These are phyloP conservation scores for Megaceryle maxima DNA, from an alignment of 2,113 vertebrate genomes.

Conservation along the genomic window DNA sequence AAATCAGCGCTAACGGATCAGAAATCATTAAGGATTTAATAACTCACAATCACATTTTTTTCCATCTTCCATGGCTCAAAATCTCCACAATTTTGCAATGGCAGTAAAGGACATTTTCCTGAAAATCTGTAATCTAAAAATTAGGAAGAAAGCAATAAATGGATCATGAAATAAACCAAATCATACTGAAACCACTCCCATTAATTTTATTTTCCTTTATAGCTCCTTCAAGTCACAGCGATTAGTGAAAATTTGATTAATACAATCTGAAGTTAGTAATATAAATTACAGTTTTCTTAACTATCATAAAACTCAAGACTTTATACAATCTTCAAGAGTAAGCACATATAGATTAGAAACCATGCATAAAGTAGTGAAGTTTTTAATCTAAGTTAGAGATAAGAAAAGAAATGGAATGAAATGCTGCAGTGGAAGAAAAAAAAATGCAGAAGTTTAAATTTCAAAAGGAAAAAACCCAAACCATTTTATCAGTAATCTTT, in stretches of 20 bases:
- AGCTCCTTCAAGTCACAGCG: neutral
- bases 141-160: conserved; percentile 9
- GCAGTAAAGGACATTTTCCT: conserved; percentile 25
- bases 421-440: neutral
- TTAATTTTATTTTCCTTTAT: neutral
- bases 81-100: conserved; percentile 16
- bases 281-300: neutral
- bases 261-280: neutral
- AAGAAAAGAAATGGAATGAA: neutral
- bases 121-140: conserved; percentile 67
- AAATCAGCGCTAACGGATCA: neutral
- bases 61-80: conserved; percentile 56
- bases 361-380: neutral
- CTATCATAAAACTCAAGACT: neutral
- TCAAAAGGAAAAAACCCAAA: neutral
- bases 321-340: neutral
- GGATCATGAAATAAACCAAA: neutral
- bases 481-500: neutral
- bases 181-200: neutral
- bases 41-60: conserved; percentile 68
- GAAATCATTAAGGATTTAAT: neutral
- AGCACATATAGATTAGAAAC: neutral
- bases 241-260: conserved; percentile 22
- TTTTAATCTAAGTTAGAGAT: neutral
- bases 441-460: neutral